A percentile compares a stretch with the other conserved stretches of the same genome.
Conservation (phyloP, 2,113 vertebrate genomes). For the Heptranchias perlo region DNA sequence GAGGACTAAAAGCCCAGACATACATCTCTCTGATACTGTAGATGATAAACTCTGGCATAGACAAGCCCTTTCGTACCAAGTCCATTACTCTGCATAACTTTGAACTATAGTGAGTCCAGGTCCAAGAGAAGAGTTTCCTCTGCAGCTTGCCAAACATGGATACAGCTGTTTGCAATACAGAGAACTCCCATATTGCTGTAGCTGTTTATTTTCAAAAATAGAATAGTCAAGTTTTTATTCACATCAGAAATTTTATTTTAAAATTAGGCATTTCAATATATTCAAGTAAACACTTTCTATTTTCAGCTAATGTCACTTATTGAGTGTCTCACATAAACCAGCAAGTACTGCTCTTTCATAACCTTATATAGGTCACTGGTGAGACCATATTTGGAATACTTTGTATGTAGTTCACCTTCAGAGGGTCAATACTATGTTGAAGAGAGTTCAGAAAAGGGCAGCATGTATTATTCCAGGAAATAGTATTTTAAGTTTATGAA, state of each 20-base stretch:
- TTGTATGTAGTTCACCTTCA: background rate
- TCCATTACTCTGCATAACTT: background rate
- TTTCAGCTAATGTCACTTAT: background rate
- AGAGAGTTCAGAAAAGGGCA: background rate
- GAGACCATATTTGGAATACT: background rate
- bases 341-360: background rate
- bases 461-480: background rate
- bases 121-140: background rate
- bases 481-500: background rate
- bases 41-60: background rate
- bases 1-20: background rate
- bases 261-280: background rate
- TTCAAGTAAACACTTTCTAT: background rate
- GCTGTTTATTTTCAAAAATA: constrained; percentile 17
- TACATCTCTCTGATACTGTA: background rate
- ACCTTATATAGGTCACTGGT: background rate
- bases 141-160: background rate
- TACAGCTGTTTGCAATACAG: background rate
- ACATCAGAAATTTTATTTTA: background rate
- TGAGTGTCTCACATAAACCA: background rate
- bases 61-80: background rate
- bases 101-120: background rate
- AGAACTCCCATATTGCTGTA: background rate
- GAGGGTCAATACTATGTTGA: background rate
- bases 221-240: background rate